Evolutionary conservation across 2,113 vertebrate genomes (phyloP).

Genomic region (Antechinus flavipes): DNA sequence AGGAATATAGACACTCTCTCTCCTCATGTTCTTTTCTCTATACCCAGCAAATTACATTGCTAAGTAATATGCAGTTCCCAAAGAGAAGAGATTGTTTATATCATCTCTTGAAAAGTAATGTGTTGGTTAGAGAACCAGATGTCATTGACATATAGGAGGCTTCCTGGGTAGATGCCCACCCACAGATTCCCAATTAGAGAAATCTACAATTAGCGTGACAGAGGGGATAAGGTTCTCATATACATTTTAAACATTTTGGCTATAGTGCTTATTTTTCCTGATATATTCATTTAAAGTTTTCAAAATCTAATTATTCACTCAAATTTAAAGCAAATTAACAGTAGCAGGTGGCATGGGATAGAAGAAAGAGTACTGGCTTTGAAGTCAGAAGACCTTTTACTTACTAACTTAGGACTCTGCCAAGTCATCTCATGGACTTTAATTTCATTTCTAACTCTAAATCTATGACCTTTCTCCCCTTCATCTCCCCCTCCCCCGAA

Average conservation of each 20-base stretch:
- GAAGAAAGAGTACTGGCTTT: neutral
- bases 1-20: neutral
- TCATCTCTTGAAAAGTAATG: neutral
- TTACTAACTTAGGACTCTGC: neutral
- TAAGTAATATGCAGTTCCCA: neutral
- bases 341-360: neutral
- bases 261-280: conserved; percentile 10
- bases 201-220: conserved; percentile 11
- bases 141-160: conserved; percentile 22
- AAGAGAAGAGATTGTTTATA: neutral
- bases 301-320: neutral
- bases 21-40: rapidly evolving
- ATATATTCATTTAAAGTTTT: conserved; percentile 21
- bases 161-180: conserved; percentile 45
- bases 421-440: neutral
- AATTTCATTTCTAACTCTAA: neutral
- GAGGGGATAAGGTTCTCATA: neutral
- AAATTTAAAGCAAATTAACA: neutral
- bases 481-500: neutral
- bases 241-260: conserved; percentile 22
- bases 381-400: neutral
- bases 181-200: conserved; percentile 51
- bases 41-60: neutral
- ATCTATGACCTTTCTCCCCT: neutral
- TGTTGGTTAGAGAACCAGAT: conserved; percentile 51